Evolutionary conservation across 2,113 vertebrate species (phyloP).

Genomic region (Phainopepla nitens): DNA sequence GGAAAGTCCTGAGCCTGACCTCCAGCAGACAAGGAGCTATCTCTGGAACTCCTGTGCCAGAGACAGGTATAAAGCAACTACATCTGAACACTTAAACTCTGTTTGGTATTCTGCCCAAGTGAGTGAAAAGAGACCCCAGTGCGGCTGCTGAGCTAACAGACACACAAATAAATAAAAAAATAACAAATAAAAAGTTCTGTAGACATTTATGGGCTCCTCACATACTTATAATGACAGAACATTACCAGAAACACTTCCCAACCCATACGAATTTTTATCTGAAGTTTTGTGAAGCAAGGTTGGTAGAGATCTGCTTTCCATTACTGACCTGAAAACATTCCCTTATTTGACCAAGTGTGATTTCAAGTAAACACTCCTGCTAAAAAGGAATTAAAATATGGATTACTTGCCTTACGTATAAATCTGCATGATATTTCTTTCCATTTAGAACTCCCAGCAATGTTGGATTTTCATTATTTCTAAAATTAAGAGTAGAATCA

Average conservation of each 20-base stretch:
- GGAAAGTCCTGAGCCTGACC: background rate
- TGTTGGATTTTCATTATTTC: slow-evolving; percentile 88
- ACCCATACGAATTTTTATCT: background rate
- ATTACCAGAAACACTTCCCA: background rate
- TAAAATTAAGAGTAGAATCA: slow-evolving; percentile 96
- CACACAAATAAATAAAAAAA: background rate
- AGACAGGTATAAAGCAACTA: background rate
- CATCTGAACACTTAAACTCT: background rate
- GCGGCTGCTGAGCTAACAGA: background rate
- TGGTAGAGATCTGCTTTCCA: rapidly evolving
- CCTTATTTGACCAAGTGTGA: background rate
- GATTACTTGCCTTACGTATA: slow-evolving; percentile 86
- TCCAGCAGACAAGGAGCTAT: background rate
- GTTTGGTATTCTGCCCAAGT: background rate
- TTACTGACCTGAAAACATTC: background rate
- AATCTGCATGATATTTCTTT: slow-evolving; percentile 91
- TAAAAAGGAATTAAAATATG: background rate
- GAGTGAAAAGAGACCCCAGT: background rate
- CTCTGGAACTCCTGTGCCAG: background rate
- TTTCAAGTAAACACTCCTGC: background rate
- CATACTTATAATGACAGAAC: background rate
- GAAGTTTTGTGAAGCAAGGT: background rate
- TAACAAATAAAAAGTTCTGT: background rate
- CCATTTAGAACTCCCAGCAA: slow-evolving; percentile 90
- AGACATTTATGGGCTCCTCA: background rate